These are phyloP conservation scores for Linurgus olivaceus DNA, from an alignment of 2,797 vertebrate species.

Conservation along the genomic window DNA sequence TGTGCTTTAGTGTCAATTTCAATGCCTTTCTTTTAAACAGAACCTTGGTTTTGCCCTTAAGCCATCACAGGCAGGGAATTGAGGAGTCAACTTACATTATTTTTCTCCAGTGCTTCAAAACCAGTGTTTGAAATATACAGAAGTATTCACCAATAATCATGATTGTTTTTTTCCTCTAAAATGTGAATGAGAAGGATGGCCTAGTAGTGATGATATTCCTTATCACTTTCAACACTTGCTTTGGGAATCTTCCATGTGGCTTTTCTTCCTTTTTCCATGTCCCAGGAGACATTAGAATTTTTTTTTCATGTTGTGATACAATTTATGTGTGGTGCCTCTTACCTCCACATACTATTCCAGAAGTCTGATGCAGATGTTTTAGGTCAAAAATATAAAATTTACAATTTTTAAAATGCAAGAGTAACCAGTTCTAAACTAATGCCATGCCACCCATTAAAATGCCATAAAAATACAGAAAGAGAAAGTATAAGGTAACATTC, in stretches of 20 bases:
- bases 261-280: neutral
- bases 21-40: neutral
- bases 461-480: neutral
- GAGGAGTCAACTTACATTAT: neutral
- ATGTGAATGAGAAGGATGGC: neutral
- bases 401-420: neutral
- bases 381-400: neutral
- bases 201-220: neutral
- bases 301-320: neutral
- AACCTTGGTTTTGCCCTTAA: neutral
- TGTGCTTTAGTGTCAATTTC: neutral
- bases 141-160: neutral
- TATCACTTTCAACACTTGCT: neutral
- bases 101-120: neutral
- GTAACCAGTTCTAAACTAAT: neutral
- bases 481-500: neutral
- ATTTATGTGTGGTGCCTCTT: neutral
- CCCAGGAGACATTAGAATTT: neutral
- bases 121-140: neutral
- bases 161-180: neutral
- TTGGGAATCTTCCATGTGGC: neutral
- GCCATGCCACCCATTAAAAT: neutral
- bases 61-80: neutral
- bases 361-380: neutral
- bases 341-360: neutral